Base-by-base conservation (phyloP, 2,113 vertebrate species). In the Gulo gulo region DNA sequence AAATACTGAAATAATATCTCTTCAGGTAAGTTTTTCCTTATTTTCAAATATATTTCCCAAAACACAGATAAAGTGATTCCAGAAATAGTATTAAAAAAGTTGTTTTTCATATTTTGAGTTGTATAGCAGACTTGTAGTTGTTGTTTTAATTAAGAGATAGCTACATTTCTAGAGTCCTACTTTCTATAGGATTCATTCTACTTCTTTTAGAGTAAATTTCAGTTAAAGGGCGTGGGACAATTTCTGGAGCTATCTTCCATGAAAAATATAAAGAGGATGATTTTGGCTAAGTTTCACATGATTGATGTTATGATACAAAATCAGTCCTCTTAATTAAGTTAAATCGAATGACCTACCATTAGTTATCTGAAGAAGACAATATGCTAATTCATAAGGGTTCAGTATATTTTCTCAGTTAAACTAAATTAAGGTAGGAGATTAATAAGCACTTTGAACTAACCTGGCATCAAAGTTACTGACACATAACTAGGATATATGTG, bases 261-360 rank as follows among this genome's bases (percentile, higher is more conserved):
- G 15, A 94, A 97, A 95, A n/a, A 87, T 84, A 97, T 86, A 91
- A 95, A 88, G 15, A 86, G 2, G 6, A 39, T 73, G 8, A 69
- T 84, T 97, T 89, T 39, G 82, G 4, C 2, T 50, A 78, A 31
- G 20, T 94, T 97, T 97, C 16, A 52, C 2, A 36, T 1, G 36
- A 63, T 73, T 31, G 5, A 2, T 76, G 1, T 89, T 21, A 29
- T 61, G 26, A 80, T 50, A 47, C 6, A 94, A 94, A 97, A 31
- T 23, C 0, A 24, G 65, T 88, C 69, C 2, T 95, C 91, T 67
- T 90, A 13, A 73, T 91, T 65, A 90, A 76, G 2, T 85, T 88
- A 93, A 59, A 31, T 65, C 52, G 45, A 95, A 45, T 92, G 69
- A 45, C 42, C 11, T 57, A 11, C 6, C 16, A 34, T 88, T 93